Evolutionary conservation across 2,797 vertebrate species (phyloP), one percentile per base, ranked within the genome.

Genomic region (Cynopterus sphinx): DNA sequence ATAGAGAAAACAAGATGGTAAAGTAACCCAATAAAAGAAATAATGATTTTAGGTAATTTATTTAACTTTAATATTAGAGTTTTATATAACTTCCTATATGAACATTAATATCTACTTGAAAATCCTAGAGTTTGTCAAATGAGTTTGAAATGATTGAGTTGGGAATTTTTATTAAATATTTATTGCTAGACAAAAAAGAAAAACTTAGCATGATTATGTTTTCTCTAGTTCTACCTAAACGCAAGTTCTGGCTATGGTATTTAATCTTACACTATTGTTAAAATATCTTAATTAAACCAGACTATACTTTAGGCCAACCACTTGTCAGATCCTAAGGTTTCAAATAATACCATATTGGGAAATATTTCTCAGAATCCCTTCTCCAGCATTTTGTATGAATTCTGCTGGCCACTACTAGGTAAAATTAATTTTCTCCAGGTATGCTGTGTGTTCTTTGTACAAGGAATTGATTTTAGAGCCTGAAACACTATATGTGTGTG

Each of bases 101-200:
- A 92, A 65, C 4, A 86, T 73, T 84, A 43, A 57, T 59, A 84
- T 51, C 24, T 79, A 5, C 5, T 31, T 82, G 12, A 55, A 84
- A 93, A 85, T 87, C 22, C 41, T 33, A 49, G 21, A 65, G 31
- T 87, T 84, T 85, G 19, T 43, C 5, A 88, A 78, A 55, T 82
- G 26, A 77, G 8, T 61, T 87, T 94, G 19, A 93, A 87, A 81
- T 9, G 4, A 78, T 63, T 83, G 1, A 74, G 89, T 86, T 95
- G 75, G 19, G 16, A 96, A 90, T 91, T 94, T 81, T 75, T 31
- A 74, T n/a, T 59, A 81, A 43, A 41, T 77, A 46, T 90, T 78
- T 92, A 36, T 78, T 86, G 6, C 2, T 67, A 74, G 3, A 15
- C 22, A 81, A 53, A 24, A 79, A 28, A 4, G 0, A 10, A 39